phyloP scores from a whole-genome alignment of 2,797 vertebrate species.

The Cynopterus sphinx region DNA sequence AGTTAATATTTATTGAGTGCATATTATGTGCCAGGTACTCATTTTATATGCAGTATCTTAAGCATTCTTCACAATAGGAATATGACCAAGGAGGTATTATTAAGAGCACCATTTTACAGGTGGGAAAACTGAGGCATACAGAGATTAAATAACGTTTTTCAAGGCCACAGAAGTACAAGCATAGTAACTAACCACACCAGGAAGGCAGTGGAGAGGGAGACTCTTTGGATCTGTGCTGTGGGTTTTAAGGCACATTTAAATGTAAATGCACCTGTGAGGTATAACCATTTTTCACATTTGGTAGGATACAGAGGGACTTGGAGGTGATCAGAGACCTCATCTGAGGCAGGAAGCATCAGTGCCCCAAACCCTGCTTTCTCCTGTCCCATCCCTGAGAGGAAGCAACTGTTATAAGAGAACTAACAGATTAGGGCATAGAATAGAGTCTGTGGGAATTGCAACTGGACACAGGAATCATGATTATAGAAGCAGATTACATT shows the following conservation, averaged over 20 bases:
- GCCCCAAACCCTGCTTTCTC: not conserved
- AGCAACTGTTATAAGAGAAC: not conserved
- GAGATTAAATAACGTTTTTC: not conserved
- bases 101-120: not conserved
- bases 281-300: not conserved
- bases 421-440: not conserved
- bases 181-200: not conserved
- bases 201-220: fast-evolving
- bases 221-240: not conserved
- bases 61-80: not conserved
- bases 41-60: not conserved
- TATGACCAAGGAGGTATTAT: not conserved
- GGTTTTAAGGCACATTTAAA: not conserved
- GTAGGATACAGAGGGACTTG: not conserved
- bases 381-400: not conserved
- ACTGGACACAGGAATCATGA: not conserved
- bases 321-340: not conserved
- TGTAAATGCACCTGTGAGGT: not conserved
- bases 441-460: not conserved
- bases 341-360: not conserved
- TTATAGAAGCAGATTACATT: not conserved
- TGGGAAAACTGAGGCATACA: not conserved
- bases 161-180: not conserved
- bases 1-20: not conserved
- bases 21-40: not conserved